These are phyloP conservation scores for Notiomystis cincta DNA, from an alignment of 2,113 vertebrate species.

Conservation along the genomic window DNA sequence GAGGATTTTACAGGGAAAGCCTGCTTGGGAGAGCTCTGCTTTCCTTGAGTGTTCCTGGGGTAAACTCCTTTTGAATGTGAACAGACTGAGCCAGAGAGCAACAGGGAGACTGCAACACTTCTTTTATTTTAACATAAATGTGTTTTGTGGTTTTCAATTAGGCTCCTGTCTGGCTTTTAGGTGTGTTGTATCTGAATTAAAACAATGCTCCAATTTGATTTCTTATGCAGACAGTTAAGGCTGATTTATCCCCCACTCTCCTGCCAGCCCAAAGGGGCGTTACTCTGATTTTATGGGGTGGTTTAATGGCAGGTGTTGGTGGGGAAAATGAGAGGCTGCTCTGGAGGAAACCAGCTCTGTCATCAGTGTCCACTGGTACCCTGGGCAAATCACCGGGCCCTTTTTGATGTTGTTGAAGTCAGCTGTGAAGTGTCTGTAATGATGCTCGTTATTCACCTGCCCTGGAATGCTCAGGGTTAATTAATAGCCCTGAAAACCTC, in stretches of 20 bases:
- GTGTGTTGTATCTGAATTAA: background rate
- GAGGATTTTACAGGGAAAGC: background rate
- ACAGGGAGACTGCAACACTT: background rate
- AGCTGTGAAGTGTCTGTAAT: background rate
- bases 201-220: conserved; percentile 1
- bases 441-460: conserved; percentile 20
- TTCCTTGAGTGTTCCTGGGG: background rate
- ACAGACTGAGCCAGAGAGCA: background rate
- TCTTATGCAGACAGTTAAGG: background rate
- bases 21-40: background rate
- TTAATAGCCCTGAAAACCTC: conserved; percentile 7
- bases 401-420: conserved; percentile 33
- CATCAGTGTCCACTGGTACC: background rate
- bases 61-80: background rate
- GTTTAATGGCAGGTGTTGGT: background rate
- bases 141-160: background rate
- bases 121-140: background rate
- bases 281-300: background rate
- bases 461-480: conserved; percentile 22
- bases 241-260: background rate
- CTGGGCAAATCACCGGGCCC: background rate
- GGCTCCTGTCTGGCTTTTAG: background rate
- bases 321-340: conserved; percentile 18
- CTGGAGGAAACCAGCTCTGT: background rate
- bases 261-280: background rate